Conservation (phyloP, 2,797 vertebrate genomes). For the Ctenopoma multispine region DNA sequence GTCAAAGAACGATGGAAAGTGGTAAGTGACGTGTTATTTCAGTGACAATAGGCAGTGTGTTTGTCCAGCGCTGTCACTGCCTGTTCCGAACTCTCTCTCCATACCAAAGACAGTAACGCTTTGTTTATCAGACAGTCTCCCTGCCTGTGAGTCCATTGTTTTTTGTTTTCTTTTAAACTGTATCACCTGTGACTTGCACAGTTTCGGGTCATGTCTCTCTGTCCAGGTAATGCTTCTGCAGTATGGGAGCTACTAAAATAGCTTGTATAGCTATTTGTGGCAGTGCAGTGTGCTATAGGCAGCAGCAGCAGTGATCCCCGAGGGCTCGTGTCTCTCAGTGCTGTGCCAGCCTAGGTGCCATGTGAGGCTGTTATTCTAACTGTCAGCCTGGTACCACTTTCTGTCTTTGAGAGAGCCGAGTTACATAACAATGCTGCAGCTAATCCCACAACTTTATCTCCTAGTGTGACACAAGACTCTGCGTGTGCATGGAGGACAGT, state of each 20-base stretch:
- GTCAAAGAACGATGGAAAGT: conserved; percentile 99
- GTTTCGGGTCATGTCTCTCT: conserved; percentile 54
- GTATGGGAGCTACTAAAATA: conserved; percentile 67
- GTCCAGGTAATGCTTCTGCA: conserved; percentile 59
- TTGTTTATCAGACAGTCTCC: conserved; percentile 48
- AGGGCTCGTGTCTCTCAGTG: conserved; percentile 45
- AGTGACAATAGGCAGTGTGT: conserved; percentile 59
- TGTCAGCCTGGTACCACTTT: conserved; percentile 57
- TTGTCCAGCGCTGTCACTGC: conserved; percentile 50
- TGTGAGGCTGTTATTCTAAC: conserved; percentile 64
- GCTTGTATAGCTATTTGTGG: conserved; percentile 64
- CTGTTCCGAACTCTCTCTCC: conserved; percentile 42
- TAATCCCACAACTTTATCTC: conserved; percentile 66
- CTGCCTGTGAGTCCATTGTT: not conserved
- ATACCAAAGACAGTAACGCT: conserved; percentile 40
- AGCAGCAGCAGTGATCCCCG: conserved; percentile 46
- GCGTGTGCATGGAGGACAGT: conserved; percentile 49
- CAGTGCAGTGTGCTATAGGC: conserved; percentile 61
- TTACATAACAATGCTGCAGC: conserved; percentile 73
- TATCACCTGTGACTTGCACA: conserved; percentile 56
- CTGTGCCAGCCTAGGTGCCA: conserved; percentile 47
- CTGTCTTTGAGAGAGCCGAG: conserved; percentile 61
- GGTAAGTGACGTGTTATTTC: conserved; percentile 83
- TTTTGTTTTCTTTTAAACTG: not conserved
- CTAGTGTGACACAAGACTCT: conserved; percentile 33